These are phyloP conservation scores for Cataglyphis livida DNA, from an alignment of 2,888 invertebrate genomes.

Conservation along the genomic window DNA sequence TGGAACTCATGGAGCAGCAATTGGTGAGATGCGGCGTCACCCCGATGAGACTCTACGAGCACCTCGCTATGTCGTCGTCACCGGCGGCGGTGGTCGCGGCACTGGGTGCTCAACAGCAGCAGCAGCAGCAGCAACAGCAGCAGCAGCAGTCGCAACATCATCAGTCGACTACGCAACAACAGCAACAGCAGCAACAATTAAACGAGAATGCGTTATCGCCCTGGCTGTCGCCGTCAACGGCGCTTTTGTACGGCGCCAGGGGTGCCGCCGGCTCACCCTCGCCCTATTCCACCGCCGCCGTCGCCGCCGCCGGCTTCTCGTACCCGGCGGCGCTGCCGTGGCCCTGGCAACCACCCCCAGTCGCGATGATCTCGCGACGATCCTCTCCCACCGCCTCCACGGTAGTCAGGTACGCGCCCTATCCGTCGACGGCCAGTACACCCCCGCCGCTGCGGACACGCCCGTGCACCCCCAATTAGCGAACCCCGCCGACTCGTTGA, in stretches of 20 bases:
- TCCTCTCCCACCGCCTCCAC: conserved; percentile 82
- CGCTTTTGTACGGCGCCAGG: conserved; percentile 80
- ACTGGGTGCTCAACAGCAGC: conserved; percentile 69
- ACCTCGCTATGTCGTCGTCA: conserved; percentile 81
- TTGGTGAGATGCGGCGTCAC: conserved; percentile 84
- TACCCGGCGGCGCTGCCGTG: conserved; percentile 80
- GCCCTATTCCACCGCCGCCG: conserved; percentile 79
- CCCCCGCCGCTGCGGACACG: conserved; percentile 78
- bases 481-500: conserved; percentile 56
- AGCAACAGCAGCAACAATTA: conserved; percentile 70
- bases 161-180: conserved; percentile 72
- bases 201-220: conserved; percentile 74
- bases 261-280: conserved; percentile 71
- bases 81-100: conserved; percentile 74
- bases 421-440: conserved; percentile 75
- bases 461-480: conserved; percentile 80
- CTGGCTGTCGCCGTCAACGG: conserved; percentile 81
- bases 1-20: conserved; percentile 85
- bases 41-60: conserved; percentile 83
- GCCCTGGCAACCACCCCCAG: conserved; percentile 83
- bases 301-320: conserved; percentile 74
- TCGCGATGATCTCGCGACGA: conserved; percentile 81
- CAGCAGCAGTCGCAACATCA: conserved; percentile 72
- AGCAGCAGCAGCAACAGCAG: conserved; percentile 65
- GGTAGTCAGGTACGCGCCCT: conserved; percentile 79